Conservation (phyloP, 2,888 invertebrate genomes). For the Callinectes sapidus region DNA sequence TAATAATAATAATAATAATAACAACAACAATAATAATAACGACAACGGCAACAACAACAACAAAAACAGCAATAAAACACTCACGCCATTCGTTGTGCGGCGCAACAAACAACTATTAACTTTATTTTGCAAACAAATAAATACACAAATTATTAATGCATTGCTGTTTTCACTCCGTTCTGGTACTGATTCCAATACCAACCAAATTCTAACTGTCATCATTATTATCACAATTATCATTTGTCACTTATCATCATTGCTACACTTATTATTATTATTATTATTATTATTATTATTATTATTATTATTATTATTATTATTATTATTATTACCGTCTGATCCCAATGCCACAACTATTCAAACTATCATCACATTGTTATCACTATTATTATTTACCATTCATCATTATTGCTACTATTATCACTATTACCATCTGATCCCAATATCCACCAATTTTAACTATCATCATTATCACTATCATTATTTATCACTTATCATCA, state of each 20-base stretch:
- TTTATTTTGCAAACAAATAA: background rate
- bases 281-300: no score
- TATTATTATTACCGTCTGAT: background rate
- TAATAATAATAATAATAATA: background rate
- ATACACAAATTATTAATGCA: background rate
- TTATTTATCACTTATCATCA: no score
- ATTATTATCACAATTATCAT: background rate
- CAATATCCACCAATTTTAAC: background rate
- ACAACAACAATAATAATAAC: background rate
- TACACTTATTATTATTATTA: no score
- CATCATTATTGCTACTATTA: background rate
- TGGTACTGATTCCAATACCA: background rate
- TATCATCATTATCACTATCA: background rate
- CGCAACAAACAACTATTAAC: background rate
- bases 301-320: no score
- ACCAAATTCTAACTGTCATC: background rate
- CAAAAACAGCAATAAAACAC: background rate
- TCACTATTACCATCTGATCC: background rate
- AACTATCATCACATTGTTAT: background rate
- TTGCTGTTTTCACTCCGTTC: background rate
- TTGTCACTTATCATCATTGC: no score
- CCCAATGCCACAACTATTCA: background rate
- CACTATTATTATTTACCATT: background rate
- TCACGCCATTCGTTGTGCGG: background rate
- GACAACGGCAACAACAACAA: background rate